Conservation (phyloP, 2,888 invertebrate genomes). For the Acrocyrtus sp. region DNA sequence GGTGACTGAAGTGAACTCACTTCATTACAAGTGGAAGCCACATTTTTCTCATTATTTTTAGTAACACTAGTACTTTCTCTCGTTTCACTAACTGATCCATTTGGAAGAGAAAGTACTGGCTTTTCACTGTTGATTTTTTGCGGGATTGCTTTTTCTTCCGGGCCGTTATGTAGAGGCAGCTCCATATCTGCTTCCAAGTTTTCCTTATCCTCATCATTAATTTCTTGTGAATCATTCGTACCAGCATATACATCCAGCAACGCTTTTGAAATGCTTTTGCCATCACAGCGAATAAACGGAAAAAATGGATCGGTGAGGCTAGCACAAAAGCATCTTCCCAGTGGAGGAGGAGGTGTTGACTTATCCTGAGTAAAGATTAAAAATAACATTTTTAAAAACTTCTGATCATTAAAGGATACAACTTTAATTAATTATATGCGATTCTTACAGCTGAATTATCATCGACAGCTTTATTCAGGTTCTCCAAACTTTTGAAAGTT, state of each 20-base stretch:
- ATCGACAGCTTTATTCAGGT: conserved; percentile 27
- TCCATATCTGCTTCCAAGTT: conserved; percentile 32
- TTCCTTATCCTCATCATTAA: conserved; percentile 38
- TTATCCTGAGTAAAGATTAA: conserved; percentile 13
- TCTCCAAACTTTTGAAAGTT: conserved; percentile 49
- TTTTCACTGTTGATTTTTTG: background rate
- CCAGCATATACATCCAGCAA: conserved; percentile 70
- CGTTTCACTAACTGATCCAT: background rate
- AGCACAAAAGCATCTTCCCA: conserved; percentile 31
- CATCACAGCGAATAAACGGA: conserved; percentile 80
- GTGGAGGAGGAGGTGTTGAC: conserved; percentile 2
- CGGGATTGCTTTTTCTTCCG: no score
- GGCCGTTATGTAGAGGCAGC: no score
- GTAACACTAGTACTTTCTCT: background rate
- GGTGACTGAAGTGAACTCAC: no score
- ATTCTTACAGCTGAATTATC: conserved; percentile 11
- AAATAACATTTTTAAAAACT: background rate
- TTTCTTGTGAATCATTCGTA: conserved; percentile 15
- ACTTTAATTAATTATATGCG: background rate
- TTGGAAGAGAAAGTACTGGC: background rate
- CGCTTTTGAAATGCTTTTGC: conserved; percentile 78
- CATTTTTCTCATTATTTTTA: no score
- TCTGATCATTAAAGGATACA: background rate
- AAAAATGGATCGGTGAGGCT: conserved; percentile 78
- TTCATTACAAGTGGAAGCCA: background rate